These are phyloP conservation scores for Machaerirhynchus nigripectus DNA, from an alignment of 2,113 vertebrate species.

Conservation along the genomic window DNA sequence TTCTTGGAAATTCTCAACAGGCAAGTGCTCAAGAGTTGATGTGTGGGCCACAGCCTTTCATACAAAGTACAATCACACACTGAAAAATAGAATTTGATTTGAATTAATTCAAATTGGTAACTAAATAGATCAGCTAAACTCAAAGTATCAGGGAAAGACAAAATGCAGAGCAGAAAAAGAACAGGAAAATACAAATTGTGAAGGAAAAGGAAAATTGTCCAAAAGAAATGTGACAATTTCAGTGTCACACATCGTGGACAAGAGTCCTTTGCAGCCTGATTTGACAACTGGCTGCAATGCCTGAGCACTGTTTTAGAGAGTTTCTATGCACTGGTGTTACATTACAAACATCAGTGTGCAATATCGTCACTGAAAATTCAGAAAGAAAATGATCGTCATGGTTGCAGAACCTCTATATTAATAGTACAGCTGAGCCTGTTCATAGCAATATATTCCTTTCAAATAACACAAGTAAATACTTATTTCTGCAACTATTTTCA, in stretches of 20 bases:
- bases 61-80: not conserved
- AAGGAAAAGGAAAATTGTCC: not conserved
- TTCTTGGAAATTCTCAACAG: not conserved
- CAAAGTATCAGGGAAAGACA: not conserved
- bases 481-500: not conserved
- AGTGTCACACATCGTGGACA: not conserved
- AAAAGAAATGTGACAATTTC: not conserved
- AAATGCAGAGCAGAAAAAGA: not conserved
- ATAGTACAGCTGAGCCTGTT: not conserved
- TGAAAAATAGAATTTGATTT: not conserved
- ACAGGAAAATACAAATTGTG: not conserved
- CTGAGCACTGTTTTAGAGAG: not conserved
- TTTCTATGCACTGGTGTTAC: fast-evolving
- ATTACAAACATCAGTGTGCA: not conserved
- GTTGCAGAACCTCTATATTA: not conserved
- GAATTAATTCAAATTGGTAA: not conserved
- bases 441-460: not conserved
- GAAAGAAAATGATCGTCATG: not conserved
- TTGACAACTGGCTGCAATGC: not conserved
- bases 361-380: not conserved
- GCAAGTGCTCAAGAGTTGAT: not conserved
- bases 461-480: not conserved
- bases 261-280: not conserved
- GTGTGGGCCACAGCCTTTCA: not conserved
- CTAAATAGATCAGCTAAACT: not conserved